Conservation (phyloP, 2,797 vertebrate genomes). For the Borostomias antarcticus region DNA sequence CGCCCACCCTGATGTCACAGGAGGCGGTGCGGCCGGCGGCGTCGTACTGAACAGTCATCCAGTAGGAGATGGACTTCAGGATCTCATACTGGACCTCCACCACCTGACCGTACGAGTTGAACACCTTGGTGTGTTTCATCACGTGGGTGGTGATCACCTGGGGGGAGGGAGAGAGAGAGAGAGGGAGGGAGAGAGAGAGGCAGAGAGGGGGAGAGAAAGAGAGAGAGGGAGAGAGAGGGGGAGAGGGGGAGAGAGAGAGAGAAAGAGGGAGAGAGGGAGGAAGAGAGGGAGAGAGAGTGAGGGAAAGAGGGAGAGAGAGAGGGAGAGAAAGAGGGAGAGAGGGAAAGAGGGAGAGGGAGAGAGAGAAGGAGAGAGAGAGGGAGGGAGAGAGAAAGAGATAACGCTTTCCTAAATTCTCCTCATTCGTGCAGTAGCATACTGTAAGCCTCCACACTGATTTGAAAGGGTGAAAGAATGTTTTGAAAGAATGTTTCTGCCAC, state of each 20-base stretch:
- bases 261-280: not conserved
- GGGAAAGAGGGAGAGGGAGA: no score
- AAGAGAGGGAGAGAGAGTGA: not conserved
- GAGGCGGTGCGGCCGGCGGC: constrained; percentile 89
- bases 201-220: not conserved
- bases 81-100: constrained; percentile 99
- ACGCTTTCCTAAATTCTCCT: no score
- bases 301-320: not conserved
- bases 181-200: not conserved
- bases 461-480: no score
- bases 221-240: not conserved
- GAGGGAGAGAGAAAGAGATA: no score
- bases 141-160: constrained; percentile 94
- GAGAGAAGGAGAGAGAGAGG: no score
- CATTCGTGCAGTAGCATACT: no score
- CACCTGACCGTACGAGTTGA: constrained; percentile 94
- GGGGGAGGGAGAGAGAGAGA: not conserved
- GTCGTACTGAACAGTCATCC: constrained; percentile 99
- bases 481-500: no score
- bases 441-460: no score
- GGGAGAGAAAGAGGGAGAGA: no score
- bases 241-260: not conserved
- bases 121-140: constrained; percentile 99
- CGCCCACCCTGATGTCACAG: constrained; percentile 93
- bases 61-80: constrained; percentile 95